Conservation (phyloP, 1,140 invertebrate genomes). For the Drosophila cardini region DNA sequence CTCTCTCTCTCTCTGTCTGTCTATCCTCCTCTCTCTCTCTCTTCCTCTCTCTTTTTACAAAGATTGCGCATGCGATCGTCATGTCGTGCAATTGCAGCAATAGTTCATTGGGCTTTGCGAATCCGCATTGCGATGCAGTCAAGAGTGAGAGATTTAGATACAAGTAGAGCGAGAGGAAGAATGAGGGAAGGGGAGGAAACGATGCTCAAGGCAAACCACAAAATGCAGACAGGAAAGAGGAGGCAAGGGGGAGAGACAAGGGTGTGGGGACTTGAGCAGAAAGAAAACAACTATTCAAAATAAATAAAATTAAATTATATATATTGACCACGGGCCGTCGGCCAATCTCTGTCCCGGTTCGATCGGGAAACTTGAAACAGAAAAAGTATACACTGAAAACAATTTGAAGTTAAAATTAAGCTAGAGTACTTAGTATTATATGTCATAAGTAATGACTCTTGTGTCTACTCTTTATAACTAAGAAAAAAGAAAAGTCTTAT, state of each 20-base stretch:
- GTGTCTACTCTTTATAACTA: too few relatives aligned
- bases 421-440: too few relatives aligned
- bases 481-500: too few relatives aligned
- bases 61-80: constrained; percentile 41
- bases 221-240: constrained; percentile 23
- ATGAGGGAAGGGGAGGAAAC: constrained; percentile 24
- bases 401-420: neutral
- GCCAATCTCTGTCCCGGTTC: constrained; percentile 12
- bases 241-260: too few relatives aligned
- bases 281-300: constrained; percentile 2
- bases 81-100: constrained; percentile 64
- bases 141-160: constrained; percentile 16
- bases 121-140: constrained; percentile 74
- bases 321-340: constrained; percentile 24
- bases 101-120: constrained; percentile 81
- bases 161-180: neutral
- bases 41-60: constrained; percentile 31
- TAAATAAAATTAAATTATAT: constrained; percentile 12
- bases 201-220: constrained; percentile 74
- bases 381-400: neutral
- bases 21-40: constrained; percentile 50
- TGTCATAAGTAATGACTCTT: too few relatives aligned
- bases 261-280: neutral
- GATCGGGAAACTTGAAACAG: neutral
- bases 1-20: constrained; percentile 44